Evolutionary conservation across 2,888 invertebrate genomes (phyloP), one percentile per base, ranked within the genome.

Genomic region (Cosmopolites sordidus): DNA sequence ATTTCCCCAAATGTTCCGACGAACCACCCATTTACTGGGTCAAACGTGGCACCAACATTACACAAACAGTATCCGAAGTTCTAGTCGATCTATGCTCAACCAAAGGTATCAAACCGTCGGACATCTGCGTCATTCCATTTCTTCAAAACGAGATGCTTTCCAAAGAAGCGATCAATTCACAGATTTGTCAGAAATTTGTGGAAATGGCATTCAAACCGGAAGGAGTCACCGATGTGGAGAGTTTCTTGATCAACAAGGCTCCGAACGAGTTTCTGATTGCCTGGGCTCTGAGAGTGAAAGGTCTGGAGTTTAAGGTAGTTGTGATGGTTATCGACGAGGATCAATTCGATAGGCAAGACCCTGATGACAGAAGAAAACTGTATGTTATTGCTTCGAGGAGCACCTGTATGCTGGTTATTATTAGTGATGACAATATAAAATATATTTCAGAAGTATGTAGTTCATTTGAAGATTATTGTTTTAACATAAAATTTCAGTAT

Each of bases 291-390:
- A 59, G 69, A 6, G 69, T 71, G 6, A 73, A 73, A 59, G 73
- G 73, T 1, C 61, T 73, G 48, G 73, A 73, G 50, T 73, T 72
- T 61, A 72, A 71, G 56, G 70, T 72, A 1, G 72, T 73, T 1
- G 60, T 73, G 3, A 65, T 72, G 56, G 69, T 65, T 3, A 64
- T 73, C 12, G 72, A 72, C 51, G 67, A 69, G n/a, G 70, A 69
- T 41, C 72, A 72, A 60, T 72, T 70, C 52, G 71, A 73, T 53
- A 54, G 56, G 18, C 63, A 61, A 17, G 72, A 72, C 58, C 50
- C 64, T 2, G 72, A 72, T 57, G 71, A 73, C 54, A 58, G 71
- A 33, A 66, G 66, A 33, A 72, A 69, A 58, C 62, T 67, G 16
- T 73, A 73, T 52, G 70, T 72, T 22, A 72, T 72, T 63, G 65